Base-by-base conservation (phyloP, 1,140 invertebrate genomes). In the Zaprionus davidi region DNA sequence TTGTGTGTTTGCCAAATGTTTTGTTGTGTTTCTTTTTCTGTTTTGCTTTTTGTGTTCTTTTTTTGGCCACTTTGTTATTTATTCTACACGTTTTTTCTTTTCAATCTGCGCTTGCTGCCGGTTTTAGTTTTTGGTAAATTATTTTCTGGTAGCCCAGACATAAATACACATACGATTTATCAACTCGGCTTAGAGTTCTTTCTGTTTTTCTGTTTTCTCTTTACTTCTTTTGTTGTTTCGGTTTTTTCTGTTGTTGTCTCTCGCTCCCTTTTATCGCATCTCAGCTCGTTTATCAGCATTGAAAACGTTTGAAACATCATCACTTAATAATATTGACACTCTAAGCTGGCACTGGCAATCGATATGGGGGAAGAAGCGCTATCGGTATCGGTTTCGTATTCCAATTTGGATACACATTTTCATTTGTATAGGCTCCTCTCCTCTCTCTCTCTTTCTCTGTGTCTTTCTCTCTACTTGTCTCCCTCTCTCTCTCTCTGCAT, bases 261-360 rank as follows among this genome's bases (percentile, higher is more conserved):
- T 49, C 24, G 20, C 12, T 44, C 3, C 13, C 70, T 70, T 87
- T 72, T 87, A 79, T 79, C 71, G 72, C 70, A 69, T 58, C 20
- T 80, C 59, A 71, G 71, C 73, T 87, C 84, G 81, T 87, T 87
- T 88, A 87, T 87, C 78, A 88, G 87, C 73, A 66, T 69, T 81
- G 71, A 71, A 78, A 82, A 70, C 84, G 71, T 60, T 76, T 81
- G 67, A 76, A 78, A 75, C 73, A 90, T 90, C 81, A 77, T 90
- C 85, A 90, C 85, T 90, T 90, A 90, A 90, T 90, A 90, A 85
- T 90, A 90, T 85, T 85, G 81, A 90, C 85, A 90, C 85, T 88
- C 41, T 46, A 46, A 46, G 41, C 41, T 46, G 41, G 20, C 9
- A 51, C 11, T 24, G 17, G 46, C 3, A 13, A 51, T 79, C 68